Base-by-base conservation (phyloP, 2,888 invertebrate species). In the Calameuta filiformis region DNA sequence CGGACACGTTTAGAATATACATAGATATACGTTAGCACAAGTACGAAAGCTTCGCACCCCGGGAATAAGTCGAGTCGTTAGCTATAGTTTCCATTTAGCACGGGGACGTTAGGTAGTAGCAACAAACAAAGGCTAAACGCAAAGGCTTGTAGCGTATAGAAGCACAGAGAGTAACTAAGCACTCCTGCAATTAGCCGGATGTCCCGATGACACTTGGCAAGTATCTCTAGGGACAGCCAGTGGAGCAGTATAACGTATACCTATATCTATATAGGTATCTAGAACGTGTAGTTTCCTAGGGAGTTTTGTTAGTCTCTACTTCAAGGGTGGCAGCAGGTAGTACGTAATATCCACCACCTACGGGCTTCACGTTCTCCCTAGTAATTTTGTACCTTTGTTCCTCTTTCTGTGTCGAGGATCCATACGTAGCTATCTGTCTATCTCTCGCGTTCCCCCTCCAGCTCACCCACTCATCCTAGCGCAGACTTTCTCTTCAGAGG, bases 111-210 rank as follows among this genome's bases (percentile, higher is more conserved):
- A 9, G 56, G 56, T 56, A 56, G 56, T 23, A 56, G 56, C 9
- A 56, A 56, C 56, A 56, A 56, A 56, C 56, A 85, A 85, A 82
- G 86, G 87, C 87, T 91, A 91, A 90, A 91, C 89, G 91, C 90
- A 90, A 90, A 91, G 89, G 90, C 90, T 89, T 90, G 90, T 90
- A 89, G 89, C 87, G 87, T 87, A 82, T 86, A 85, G 83, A 83
- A 84, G 85, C 76, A 80, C 77, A 82, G 87, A 87, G 89, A 87
- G 87, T 85, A 87, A 89, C 89, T 87, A 89, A 90, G 90, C 89
- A 89, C 86, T 87, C 87, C 85, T 82, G 88, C 89, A 91, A 91
- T 91, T 91, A 91, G 89, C 88, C 85, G 86, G 86, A 88, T 86
- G 86, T 85, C 85, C 87, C 86, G 87, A 89, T 90, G 91, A 90